Evolutionary conservation across 1,140 invertebrate genomes (phyloP).

Genomic region (Brachionus koreanus): DNA sequence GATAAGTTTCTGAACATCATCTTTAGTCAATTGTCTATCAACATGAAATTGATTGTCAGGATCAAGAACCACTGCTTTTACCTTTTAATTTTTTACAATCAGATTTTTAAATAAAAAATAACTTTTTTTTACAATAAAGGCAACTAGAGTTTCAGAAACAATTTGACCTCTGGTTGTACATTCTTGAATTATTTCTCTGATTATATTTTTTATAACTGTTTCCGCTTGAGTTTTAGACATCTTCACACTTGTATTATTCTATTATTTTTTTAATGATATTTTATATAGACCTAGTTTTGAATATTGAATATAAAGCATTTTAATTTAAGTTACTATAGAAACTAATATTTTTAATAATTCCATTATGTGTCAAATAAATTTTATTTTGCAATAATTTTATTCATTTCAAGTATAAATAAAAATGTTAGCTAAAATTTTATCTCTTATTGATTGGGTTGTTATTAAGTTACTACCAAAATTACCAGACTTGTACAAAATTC

Average conservation of each 20-base stretch:
- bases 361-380: too few relatives aligned
- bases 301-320: background rate
- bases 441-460: too few relatives aligned
- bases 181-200: slow-evolving; percentile 58
- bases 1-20: slow-evolving; percentile 60
- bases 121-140: slow-evolving; percentile 57
- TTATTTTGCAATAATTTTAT: too few relatives aligned
- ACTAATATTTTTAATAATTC: background rate
- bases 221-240: slow-evolving; percentile 42
- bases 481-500: too few relatives aligned
- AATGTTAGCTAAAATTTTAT: too few relatives aligned
- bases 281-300: background rate
- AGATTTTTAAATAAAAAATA: background rate
- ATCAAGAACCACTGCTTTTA: slow-evolving; percentile 59
- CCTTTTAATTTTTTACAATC: slow-evolving; percentile 49
- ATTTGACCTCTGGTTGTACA: slow-evolving; percentile 58
- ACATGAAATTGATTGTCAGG: slow-evolving; percentile 59
- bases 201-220: slow-evolving; percentile 58
- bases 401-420: too few relatives aligned
- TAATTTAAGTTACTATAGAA: background rate
- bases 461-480: too few relatives aligned
- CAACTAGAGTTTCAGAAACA: slow-evolving; percentile 59
- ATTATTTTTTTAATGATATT: background rate
- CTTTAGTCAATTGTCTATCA: slow-evolving; percentile 57
- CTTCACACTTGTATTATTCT: background rate